Percentiles rank a stretch among this genome's conserved stretches.
phyloP scores from a whole-genome alignment of 92 coral and sea anemone genomes.

The Epizoanthus stellaris region DNA sequence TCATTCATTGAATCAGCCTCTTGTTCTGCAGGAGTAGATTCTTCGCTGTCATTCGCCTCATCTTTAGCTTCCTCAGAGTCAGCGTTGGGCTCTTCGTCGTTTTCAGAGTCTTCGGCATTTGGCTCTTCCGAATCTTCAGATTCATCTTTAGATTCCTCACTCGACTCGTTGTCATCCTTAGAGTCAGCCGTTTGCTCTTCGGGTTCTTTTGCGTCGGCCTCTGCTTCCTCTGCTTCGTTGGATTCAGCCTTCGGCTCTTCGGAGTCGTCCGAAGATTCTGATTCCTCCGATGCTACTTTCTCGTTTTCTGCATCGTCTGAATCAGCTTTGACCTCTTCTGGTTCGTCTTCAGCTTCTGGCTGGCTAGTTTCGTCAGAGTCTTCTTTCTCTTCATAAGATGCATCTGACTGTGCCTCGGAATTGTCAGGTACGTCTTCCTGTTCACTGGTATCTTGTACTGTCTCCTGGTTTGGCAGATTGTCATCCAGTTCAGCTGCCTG shows the following conservation, averaged over 20 bases:
- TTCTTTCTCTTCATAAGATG: background rate
- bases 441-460: constrained; percentile 9
- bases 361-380: constrained; percentile 11
- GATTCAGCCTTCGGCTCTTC: constrained; percentile 22
- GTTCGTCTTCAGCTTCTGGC: constrained; percentile 1
- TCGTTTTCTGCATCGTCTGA: constrained; percentile 1
- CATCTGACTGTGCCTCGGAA: constrained; percentile 2
- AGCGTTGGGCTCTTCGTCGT: background rate
- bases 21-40: background rate
- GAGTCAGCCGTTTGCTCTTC: background rate
- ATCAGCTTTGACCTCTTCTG: background rate
- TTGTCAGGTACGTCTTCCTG: constrained; percentile 6
- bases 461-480: background rate
- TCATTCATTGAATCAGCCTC: background rate
- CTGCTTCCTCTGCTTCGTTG: background rate
- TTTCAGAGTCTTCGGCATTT: background rate
- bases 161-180: background rate
- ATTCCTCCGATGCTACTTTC: background rate
- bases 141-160: background rate
- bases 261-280: background rate
- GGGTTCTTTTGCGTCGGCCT: background rate
- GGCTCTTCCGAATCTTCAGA: background rate
- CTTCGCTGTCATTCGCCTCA: background rate
- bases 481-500: constrained; percentile 14
- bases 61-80: background rate